A percentile compares a stretch with the other conserved stretches of the same genome.
Conservation (phyloP, 2,113 vertebrate species). For the Phaetusa simplex region DNA sequence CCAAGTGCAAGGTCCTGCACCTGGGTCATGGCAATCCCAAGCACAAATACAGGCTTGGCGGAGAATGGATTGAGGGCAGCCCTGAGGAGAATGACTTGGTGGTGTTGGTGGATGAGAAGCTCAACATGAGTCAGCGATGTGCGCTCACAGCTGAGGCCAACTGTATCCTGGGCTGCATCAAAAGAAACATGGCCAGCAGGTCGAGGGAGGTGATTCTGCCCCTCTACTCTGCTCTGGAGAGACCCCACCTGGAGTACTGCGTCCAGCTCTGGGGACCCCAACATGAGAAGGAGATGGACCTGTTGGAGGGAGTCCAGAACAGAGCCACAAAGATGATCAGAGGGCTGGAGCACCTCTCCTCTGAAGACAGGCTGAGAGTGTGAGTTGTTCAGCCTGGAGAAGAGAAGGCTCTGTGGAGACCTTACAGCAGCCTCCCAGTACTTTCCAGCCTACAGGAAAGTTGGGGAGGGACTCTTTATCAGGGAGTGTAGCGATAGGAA, state of each 20-base stretch:
- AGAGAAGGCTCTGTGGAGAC: neutral
- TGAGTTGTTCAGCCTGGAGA: neutral
- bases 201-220: neutral
- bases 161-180: neutral
- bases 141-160: neutral
- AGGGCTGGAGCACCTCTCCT: neutral
- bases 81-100: neutral
- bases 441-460: neutral
- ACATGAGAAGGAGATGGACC: neutral
- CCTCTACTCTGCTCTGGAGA: neutral
- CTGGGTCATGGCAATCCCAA: neutral
- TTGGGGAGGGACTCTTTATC: neutral
- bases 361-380: neutral
- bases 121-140: neutral
- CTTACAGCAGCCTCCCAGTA: neutral
- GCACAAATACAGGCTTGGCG: neutral
- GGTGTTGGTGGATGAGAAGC: neutral
- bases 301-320: neutral
- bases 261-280: neutral
- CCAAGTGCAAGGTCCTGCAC: neutral
- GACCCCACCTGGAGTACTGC: neutral
- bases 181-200: neutral
- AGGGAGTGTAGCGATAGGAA: neutral
- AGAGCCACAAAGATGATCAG: neutral
- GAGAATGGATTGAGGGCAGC: neutral